A percentile compares a stretch with the other conserved stretches of the same genome.
Conservation (phyloP, 2,888 invertebrate species). For the Diplolepis rosae region DNA sequence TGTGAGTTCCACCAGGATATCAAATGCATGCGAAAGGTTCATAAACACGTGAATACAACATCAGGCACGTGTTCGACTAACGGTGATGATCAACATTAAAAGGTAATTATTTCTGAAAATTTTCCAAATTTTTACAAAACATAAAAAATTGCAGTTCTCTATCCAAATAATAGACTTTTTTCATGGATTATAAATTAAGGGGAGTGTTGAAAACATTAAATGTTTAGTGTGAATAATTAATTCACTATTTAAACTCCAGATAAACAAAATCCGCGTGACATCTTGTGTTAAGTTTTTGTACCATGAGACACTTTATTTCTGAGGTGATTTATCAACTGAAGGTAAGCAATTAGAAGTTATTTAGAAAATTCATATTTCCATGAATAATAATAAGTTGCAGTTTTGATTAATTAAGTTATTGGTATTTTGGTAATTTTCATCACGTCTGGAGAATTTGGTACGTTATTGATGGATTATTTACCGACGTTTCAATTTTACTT, state of each 20-base stretch:
- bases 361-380: too few relatives aligned
- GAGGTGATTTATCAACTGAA: neutral
- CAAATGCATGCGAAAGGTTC: constrained; percentile 18
- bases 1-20: constrained; percentile 37
- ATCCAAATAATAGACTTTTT: too few relatives aligned
- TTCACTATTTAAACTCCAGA: too few relatives aligned
- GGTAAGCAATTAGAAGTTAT: neutral
- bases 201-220: too few relatives aligned
- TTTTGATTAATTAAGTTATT: neutral
- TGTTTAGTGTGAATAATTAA: too few relatives aligned
- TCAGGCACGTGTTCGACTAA: neutral
- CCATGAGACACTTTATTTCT: neutral
- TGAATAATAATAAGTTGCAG: too few relatives aligned
- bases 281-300: neutral
- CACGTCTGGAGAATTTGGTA: neutral
- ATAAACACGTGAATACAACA: constrained; percentile 14
- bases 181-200: too few relatives aligned
- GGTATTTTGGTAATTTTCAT: neutral
- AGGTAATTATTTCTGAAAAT: too few relatives aligned
- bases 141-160: too few relatives aligned
- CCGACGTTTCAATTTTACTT: neutral
- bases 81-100: too few relatives aligned
- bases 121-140: too few relatives aligned
- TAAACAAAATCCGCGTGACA: neutral
- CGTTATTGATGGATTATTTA: neutral